Evolutionary conservation across 2,888 invertebrate genomes (phyloP).

Genomic region (Tiliacea aurago): DNA sequence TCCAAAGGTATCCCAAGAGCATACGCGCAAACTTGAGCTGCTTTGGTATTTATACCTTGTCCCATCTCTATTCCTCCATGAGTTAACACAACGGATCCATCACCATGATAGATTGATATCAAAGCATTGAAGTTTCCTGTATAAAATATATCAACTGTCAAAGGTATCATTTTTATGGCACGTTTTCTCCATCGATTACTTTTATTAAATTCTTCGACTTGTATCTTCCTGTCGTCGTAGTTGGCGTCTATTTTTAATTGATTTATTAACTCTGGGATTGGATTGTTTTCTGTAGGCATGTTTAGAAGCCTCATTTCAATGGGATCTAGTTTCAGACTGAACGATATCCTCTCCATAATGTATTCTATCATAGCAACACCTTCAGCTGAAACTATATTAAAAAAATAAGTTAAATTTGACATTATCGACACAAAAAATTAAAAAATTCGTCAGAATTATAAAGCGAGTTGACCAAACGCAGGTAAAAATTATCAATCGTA

Average conservation of each 20-base stretch:
- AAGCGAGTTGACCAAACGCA: neutral
- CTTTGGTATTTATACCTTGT: slow-evolving; percentile 95
- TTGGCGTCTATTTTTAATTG: slow-evolving; percentile 88
- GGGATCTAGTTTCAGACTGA: slow-evolving; percentile 89
- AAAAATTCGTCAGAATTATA: too few species aligned
- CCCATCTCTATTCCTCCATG: slow-evolving; percentile 94
- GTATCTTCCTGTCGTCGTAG: slow-evolving; percentile 84
- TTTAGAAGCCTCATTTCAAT: slow-evolving; percentile 90
- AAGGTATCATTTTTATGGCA: slow-evolving; percentile 92
- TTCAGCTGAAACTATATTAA: slow-evolving; percentile 89
- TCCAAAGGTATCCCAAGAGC: slow-evolving; percentile 92
- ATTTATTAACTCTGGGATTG: slow-evolving; percentile 87
- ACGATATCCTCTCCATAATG: slow-evolving; percentile 92
- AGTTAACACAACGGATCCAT: slow-evolving; percentile 92
- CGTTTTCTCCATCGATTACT: slow-evolving; percentile 95
- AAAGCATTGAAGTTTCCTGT: slow-evolving; percentile 90
- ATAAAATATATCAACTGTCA: slow-evolving; percentile 91
- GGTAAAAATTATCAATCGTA: neutral
- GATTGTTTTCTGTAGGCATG: slow-evolving; percentile 85
- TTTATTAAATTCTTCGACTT: slow-evolving; percentile 89
- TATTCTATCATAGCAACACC: slow-evolving; percentile 91
- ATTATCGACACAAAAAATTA: neutral
- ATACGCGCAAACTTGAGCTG: slow-evolving; percentile 94
- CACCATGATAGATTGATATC: slow-evolving; percentile 92
- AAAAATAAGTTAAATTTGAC: neutral